Evolutionary conservation across 2,888 invertebrate genomes (phyloP).

Genomic region (Gryllus longicercus): DNA sequence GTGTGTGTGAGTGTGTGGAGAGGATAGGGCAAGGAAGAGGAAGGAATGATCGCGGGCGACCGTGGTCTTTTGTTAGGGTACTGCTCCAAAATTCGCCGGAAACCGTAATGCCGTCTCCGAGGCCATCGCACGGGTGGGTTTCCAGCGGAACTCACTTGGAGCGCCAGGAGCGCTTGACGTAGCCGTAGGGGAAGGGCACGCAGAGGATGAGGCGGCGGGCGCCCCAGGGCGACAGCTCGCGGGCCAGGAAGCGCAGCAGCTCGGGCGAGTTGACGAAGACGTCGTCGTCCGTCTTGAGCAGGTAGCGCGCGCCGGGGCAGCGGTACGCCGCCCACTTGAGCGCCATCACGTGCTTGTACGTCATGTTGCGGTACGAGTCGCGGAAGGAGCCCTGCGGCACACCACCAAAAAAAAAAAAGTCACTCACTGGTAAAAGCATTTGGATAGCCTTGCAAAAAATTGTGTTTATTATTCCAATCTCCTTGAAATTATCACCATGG

Average conservation of each 20-base stretch:
- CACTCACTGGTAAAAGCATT: too few relatives aligned
- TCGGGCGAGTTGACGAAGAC: conserved; percentile 50
- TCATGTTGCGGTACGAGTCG: conserved; percentile 77
- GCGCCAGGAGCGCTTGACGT: conserved; percentile 59
- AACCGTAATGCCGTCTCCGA: too few relatives aligned
- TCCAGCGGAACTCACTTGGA: conserved; percentile 56
- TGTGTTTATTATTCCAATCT: too few relatives aligned
- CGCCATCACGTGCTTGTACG: conserved; percentile 79
- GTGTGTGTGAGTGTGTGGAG: too few relatives aligned
- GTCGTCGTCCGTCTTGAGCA: conserved; percentile 52
- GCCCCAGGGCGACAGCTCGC: conserved; percentile 59
- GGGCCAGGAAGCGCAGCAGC: conserved; percentile 50
- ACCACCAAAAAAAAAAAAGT: too few relatives aligned
- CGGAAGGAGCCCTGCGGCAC: conserved; percentile 61
- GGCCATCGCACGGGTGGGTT: too few relatives aligned
- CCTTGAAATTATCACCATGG: too few relatives aligned
- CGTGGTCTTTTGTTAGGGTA: too few relatives aligned
- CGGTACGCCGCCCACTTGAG: conserved; percentile 72
- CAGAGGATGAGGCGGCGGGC: conserved; percentile 60
- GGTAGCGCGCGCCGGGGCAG: conserved; percentile 62
- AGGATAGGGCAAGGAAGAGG: too few relatives aligned
- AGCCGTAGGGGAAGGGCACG: conserved; percentile 51
- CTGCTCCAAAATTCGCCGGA: too few relatives aligned
- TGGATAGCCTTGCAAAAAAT: too few relatives aligned
- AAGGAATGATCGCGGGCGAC: too few relatives aligned